These are phyloP conservation scores for Brachionus rotundiformis DNA, from an alignment of 1,140 invertebrate genomes.

Conservation along the genomic window DNA sequence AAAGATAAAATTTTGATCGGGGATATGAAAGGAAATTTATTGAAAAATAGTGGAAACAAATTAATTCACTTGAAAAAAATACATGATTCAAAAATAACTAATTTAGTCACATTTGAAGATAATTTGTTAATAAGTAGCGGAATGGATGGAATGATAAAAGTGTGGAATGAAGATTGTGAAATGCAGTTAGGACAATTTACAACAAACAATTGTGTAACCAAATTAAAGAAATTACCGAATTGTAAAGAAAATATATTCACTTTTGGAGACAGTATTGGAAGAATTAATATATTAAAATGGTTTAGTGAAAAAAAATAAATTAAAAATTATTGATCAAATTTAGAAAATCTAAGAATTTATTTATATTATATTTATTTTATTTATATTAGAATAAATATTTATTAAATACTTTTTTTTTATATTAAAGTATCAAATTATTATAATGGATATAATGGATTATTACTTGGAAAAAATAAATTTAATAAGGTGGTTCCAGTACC, in stretches of 20 bases:
- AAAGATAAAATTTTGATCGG: not conserved
- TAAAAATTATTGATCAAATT: too few relatives aligned
- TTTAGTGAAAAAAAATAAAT: not conserved
- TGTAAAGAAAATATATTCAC: not conserved
- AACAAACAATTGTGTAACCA: not conserved
- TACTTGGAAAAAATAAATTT: too few relatives aligned
- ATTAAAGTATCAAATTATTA: too few relatives aligned
- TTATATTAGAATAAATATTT: too few relatives aligned
- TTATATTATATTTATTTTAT: too few relatives aligned
- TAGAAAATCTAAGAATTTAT: too few relatives aligned
- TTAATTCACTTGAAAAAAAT: not conserved
- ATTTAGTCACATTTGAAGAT: not conserved
- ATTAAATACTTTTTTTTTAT: too few relatives aligned
- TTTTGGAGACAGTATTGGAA: conserved; percentile 40
- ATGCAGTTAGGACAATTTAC: conserved; percentile 43
- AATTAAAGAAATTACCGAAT: not conserved
- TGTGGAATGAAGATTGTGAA: conserved; percentile 55
- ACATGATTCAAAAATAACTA: conserved; percentile 5
- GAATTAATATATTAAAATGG: conserved; percentile 25
- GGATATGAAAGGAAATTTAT: not conserved
- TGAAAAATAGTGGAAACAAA: not conserved
- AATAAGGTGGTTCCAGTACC: too few relatives aligned
- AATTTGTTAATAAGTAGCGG: conserved; percentile 56
- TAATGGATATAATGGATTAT: too few relatives aligned
- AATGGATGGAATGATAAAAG: conserved; percentile 59